A percentile compares a stretch with the other conserved stretches of the same genome.
phyloP scores from a whole-genome alignment of 2,888 invertebrate species.

The Nomada fucata region DNA sequence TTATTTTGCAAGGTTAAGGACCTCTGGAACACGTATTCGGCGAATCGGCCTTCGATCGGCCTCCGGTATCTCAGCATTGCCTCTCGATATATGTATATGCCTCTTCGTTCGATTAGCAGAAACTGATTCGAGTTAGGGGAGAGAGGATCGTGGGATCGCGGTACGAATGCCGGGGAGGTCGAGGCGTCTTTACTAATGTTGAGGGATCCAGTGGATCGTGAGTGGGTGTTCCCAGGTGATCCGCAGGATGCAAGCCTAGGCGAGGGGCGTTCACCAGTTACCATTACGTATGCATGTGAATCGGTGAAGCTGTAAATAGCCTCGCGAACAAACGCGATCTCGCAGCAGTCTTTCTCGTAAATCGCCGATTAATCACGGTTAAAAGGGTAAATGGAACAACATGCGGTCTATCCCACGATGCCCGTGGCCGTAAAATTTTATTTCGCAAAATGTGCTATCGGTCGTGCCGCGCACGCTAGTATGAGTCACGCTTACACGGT shows the following conservation, averaged over 20 bases:
- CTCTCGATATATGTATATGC: neutral
- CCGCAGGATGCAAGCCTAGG: slow-evolving; percentile 51
- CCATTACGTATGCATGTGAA: slow-evolving; percentile 14
- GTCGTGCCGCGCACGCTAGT: neutral
- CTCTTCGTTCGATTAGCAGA: slow-evolving; percentile 12
- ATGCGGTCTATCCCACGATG: slow-evolving; percentile 55
- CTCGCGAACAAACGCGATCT: slow-evolving; percentile 29
- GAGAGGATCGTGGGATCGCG: slow-evolving; percentile 77
- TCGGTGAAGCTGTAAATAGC: slow-evolving; percentile 17
- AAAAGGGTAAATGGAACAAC: slow-evolving; percentile 57
- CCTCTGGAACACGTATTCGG: slow-evolving; percentile 11
- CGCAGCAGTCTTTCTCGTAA: slow-evolving; percentile 53
- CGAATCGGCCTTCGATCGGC: neutral
- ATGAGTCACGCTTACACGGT: slow-evolving; percentile 29
- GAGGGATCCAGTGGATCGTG: slow-evolving; percentile 72
- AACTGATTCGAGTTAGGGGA: slow-evolving; percentile 12
- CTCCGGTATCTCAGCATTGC: slow-evolving; percentile 7
- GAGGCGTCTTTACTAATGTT: slow-evolving; percentile 69
- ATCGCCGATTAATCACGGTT: slow-evolving; percentile 64
- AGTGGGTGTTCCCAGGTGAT: slow-evolving; percentile 76
- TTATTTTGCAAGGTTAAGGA: slow-evolving; percentile 34
- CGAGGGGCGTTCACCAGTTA: slow-evolving; percentile 63
- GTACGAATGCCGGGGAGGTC: slow-evolving; percentile 71
- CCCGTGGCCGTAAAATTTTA: slow-evolving; percentile 18
- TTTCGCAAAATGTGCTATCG: slow-evolving; percentile 19